These are phyloP conservation scores for Takifugu flavidus DNA, from an alignment of 2,113 vertebrate species.

Conservation along the genomic window DNA sequence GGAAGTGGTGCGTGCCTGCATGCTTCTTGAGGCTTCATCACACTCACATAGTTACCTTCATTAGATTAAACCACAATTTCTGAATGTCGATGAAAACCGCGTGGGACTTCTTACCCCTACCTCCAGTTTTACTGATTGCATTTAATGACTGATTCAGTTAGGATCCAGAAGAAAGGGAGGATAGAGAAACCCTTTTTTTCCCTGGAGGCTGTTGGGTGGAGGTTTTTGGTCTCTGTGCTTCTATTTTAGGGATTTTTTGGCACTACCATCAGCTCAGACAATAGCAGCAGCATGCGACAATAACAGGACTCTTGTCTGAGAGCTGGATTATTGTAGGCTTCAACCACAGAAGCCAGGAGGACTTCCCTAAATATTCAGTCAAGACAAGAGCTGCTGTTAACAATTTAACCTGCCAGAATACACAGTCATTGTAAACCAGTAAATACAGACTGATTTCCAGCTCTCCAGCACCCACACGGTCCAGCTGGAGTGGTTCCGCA, in stretches of 20 bases:
- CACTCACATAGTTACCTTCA: neutral
- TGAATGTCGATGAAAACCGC: neutral
- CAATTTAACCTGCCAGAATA: neutral
- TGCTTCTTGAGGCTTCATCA: slow-evolving; percentile 13
- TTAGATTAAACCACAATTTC: neutral
- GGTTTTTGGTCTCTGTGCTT: neutral
- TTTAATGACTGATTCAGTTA: neutral
- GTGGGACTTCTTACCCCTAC: neutral
- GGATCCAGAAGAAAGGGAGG: too few species aligned
- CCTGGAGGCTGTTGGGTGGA: neutral
- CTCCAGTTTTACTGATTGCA: neutral
- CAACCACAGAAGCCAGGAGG: neutral
- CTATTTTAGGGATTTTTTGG: neutral
- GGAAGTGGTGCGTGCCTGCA: slow-evolving; percentile 80
- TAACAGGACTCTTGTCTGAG: slow-evolving; percentile 1
- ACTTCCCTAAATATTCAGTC: neutral
- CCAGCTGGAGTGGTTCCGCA: slow-evolving; percentile 91
- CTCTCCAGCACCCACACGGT: slow-evolving; percentile 81
- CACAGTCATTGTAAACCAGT: neutral
- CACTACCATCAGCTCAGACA: slow-evolving; percentile 2
- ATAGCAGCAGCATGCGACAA: slow-evolving; percentile 2
- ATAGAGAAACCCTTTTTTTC: too few species aligned
- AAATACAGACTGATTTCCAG: slow-evolving; percentile 48
- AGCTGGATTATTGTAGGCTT: neutral
- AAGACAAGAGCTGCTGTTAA: neutral